Base-by-base conservation (phyloP, 2,797 vertebrate species). In the Eulemur rubriventer region DNA sequence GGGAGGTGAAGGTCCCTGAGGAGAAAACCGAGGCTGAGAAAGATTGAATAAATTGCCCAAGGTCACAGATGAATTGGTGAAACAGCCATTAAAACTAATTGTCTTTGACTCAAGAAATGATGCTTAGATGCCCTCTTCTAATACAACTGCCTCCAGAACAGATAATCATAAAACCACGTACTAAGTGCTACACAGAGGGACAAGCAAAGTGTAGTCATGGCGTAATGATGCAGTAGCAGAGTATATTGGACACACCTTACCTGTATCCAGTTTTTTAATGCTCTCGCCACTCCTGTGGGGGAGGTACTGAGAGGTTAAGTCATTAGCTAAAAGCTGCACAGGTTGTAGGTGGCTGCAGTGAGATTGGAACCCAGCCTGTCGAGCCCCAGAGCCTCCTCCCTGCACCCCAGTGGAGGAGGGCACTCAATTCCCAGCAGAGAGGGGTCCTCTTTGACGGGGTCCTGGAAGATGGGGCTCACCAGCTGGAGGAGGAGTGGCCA, bases 191-290 rank as follows among this genome's bases (percentile, higher is more conserved):
- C 18, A 1, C 2, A 46, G 55, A 73, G 43, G 57, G 33, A 7
- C 57, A 7, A 13, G 55, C 84, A 11, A 33, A 38, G 6, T 10
- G n/a, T 20, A 6, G 18, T 6, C 4, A 8, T 55, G n/a, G 28
- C 10, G 2, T 35, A 3, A 5, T n/a, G 59, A 2, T 33, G 16
- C 3, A n/a, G 0, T 0, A 35, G 55, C 13, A 28, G 48, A 28
- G 1, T 48, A 16, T 28, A 8, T 9, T 20, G 16, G 76, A 11
- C 63, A 79, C 30, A 46, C 14, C 10, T 20, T 41, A 17, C 50
- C 59, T 57, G 43, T 69, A 9, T 57, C 78, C 16, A 33, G 18
- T 20, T 26, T 70, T 48, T 41, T 17, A 28, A 18, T 28, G 55
- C 20, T 75, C 20, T 24, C 14, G 4, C 35, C 14, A 76, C 28